Percentiles rank a stretch among this genome's conserved stretches.
Evolutionary conservation across 2,888 invertebrate genomes (phyloP).

Genomic region (Scrobipalpa atriplicella): DNA sequence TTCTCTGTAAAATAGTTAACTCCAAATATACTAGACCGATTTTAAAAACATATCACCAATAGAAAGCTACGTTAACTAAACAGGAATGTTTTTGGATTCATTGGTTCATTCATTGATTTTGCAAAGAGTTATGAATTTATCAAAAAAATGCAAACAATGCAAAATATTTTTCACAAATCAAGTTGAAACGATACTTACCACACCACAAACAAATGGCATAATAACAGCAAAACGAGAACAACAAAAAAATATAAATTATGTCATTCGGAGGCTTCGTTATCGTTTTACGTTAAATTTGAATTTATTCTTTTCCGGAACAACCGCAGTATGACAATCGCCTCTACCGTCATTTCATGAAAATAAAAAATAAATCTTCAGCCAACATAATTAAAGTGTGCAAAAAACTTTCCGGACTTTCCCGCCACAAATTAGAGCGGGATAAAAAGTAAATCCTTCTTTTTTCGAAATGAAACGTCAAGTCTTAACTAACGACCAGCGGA

Average conservation of each 20-base stretch:
- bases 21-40: too few species aligned
- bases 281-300: slow-evolving; percentile 29
- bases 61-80: too few species aligned
- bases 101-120: too few species aligned
- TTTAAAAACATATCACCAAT: too few species aligned
- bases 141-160: too few species aligned
- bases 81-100: too few species aligned
- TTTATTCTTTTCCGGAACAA: slow-evolving; percentile 31
- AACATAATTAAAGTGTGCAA: slow-evolving; percentile 37
- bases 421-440: slow-evolving; percentile 56
- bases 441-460: slow-evolving; percentile 65
- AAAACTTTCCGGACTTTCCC: slow-evolving; percentile 38
- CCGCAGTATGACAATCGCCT: slow-evolving; percentile 5
- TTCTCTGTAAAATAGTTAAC: too few species aligned
- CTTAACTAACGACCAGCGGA: slow-evolving; percentile 60
- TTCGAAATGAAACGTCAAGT: slow-evolving; percentile 65
- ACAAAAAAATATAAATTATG: background rate
- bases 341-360: slow-evolving; percentile 25
- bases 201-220: too few species aligned
- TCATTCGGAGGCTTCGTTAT: background rate
- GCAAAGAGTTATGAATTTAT: too few species aligned
- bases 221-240: background rate
- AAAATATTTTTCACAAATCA: too few species aligned
- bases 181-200: too few species aligned
- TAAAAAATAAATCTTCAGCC: slow-evolving; percentile 23